Base-by-base conservation (phyloP, 2,888 invertebrate species). In the Lepidocyrtoides sp. region DNA sequence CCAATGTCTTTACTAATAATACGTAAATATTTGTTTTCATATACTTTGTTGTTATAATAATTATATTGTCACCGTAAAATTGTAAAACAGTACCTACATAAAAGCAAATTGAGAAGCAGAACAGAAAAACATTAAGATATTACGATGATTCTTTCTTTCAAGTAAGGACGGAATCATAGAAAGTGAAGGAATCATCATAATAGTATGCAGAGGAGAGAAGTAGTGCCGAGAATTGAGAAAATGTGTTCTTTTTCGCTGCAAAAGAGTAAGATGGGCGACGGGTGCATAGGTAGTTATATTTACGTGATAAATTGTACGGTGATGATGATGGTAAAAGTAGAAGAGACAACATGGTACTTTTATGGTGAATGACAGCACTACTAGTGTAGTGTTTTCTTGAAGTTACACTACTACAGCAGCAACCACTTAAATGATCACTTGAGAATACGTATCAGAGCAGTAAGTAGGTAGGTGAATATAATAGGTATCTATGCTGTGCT, bases 21-120 rank as follows among this genome's bases (percentile, higher is more conserved):
- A 20, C 41, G 17, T 66, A 69, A 69, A 69, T 41, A 20, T 69
- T 69, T 36, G 69, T 69, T 69, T 69, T 41, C n/a, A 69, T 69
- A 41, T 41, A 5, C 0, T 41, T 23, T 41, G 17, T 36, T n/a
- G n/a, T n/a, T n/a, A n/a, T n/a, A n/a, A n/a, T n/a, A n/a, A n/a
- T n/a, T n/a, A n/a, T n/a, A n/a, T n/a, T n/a, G n/a, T n/a, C n/a
- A n/a, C n/a, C n/a, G n/a, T n/a, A n/a, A n/a, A n/a, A n/a, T n/a
- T n/a, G n/a, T n/a, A n/a, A n/a, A n/a, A n/a, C n/a, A n/a, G n/a
- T n/a, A n/a, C n/a, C n/a, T n/a, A n/a, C n/a, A n/a, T n/a, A n/a
- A n/a, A n/a, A n/a, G n/a, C n/a, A n/a, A n/a, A n/a, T n/a, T n/a
- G n/a, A n/a, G n/a, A n/a, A n/a, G n/a, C n/a, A n/a, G n/a, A n/a